Percentiles rank a stretch among this genome's conserved stretches.
These are phyloP conservation scores for Kryphioiulus occultus DNA, from an alignment of 2,888 invertebrate species.

Conservation along the genomic window DNA sequence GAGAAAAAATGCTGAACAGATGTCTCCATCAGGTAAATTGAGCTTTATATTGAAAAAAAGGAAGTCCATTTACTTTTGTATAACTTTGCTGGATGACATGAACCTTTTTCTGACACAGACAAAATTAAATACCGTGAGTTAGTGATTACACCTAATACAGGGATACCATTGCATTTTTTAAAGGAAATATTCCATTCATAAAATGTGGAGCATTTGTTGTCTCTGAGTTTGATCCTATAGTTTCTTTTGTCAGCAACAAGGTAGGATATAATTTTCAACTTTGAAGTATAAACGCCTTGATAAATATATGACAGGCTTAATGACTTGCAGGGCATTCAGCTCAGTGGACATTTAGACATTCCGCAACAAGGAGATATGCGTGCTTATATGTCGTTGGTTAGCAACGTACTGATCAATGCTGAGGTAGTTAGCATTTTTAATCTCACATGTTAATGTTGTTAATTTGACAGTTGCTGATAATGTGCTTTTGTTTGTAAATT, in stretches of 20 bases:
- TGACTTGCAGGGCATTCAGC: slow-evolving; percentile 70
- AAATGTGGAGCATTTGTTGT: slow-evolving; percentile 87
- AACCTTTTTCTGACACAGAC: too few species aligned
- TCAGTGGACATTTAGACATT: slow-evolving; percentile 75
- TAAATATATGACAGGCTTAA: not conserved
- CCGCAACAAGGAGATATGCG: slow-evolving; percentile 88
- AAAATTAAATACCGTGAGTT: not conserved
- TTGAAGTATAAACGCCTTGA: not conserved
- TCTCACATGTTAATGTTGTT: slow-evolving; percentile 54
- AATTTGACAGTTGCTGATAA: not conserved
- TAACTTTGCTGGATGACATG: too few species aligned
- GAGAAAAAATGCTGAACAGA: slow-evolving; percentile 91
- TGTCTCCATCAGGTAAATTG: slow-evolving; percentile 82
- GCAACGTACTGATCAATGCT: slow-evolving; percentile 87
- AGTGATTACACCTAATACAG: not conserved
- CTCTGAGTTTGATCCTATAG: slow-evolving; percentile 90
- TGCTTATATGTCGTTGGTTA: slow-evolving; percentile 90
- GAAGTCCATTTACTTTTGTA: too few species aligned
- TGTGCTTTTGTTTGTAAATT: slow-evolving; percentile 44
- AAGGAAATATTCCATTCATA: slow-evolving; percentile 89
- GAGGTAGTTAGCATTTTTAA: slow-evolving; percentile 69
- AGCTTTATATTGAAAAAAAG: not conserved
- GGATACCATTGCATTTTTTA: slow-evolving; percentile 53
- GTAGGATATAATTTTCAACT: slow-evolving; percentile 59
- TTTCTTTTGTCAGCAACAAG: slow-evolving; percentile 85